A percentile compares a stretch with the other conserved stretches of the same genome.
phyloP scores from a whole-genome alignment of 1,140 invertebrate species.

The Zaprionus lachaisei region DNA sequence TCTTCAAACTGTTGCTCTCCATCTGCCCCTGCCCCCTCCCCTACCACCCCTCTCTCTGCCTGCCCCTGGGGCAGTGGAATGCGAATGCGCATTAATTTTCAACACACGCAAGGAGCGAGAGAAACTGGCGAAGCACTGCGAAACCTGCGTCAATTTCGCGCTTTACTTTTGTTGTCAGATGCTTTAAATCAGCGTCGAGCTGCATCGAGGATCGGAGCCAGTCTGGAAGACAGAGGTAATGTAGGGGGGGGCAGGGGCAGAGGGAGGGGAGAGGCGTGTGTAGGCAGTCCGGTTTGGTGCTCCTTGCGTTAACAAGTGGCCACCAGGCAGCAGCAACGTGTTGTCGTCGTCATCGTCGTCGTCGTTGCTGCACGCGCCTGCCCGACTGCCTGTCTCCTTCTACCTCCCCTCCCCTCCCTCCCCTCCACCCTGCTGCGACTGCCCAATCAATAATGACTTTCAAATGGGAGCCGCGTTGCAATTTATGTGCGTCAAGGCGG shows the following conservation, averaged over 20 bases:
- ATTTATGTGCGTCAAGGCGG: conserved; percentile 74
- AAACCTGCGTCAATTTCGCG: conserved; percentile 82
- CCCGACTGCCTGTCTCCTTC: background rate
- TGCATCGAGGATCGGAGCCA: conserved; percentile 19
- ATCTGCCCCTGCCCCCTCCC: background rate
- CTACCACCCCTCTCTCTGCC: background rate
- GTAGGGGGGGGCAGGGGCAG: background rate
- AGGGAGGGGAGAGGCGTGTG: conserved; percentile 27
- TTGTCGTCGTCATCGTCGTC: conserved; percentile 2
- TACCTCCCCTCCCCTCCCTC: background rate
- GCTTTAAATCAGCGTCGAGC: conserved; percentile 73
- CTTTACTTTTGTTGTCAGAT: conserved; percentile 83
- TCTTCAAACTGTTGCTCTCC: conserved; percentile 14
- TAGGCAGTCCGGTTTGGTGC: conserved; percentile 76
- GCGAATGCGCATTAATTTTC: conserved; percentile 61
- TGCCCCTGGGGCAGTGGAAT: conserved; percentile 41
- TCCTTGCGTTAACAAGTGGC: conserved; percentile 80
- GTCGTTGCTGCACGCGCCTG: conserved; percentile 73
- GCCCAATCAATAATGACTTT: conserved; percentile 72
- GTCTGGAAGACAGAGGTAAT: background rate
- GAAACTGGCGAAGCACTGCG: conserved; percentile 11
- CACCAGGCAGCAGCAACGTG: conserved; percentile 47
- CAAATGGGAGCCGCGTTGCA: conserved; percentile 76
- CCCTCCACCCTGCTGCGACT: background rate
- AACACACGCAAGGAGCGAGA: conserved; percentile 51